Evolutionary conservation across 1,140 invertebrate species (phyloP), one percentile per base, ranked within the genome.

Genomic region (Frieseomelitta varia): DNA sequence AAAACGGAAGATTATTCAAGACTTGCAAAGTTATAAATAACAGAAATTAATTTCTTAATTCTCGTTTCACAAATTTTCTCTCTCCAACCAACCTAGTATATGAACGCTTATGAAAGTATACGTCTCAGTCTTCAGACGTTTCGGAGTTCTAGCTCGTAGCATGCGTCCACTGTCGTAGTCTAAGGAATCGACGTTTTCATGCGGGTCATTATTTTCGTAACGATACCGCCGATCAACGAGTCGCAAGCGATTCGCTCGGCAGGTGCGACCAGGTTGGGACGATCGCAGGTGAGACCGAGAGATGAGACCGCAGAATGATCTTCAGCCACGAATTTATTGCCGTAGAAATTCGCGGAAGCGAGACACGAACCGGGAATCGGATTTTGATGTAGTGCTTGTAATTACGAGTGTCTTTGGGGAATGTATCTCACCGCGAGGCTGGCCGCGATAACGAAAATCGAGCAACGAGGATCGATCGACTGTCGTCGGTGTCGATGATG

Each of bases 231-330:
- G 27, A 34, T 0, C 27, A 15, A 10, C 30, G 17, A 30, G 34
- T 63, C n/a, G 24, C 15, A 53, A 68, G 17, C 79, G 65, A 87
- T 88, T 85, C 79, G 71, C 81, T 84, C 81, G 88, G 85, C 90
- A 90, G 90, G 90, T 90, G 90, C 78, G 86, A 69, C 24, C 72
- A 73, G 47, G 63, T 72, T 74, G 30, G 63, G 17, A 39, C 17
- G n/a, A 61, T 39, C 84, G 84, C 88, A 89, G 88, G 85, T 89
- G 85, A 89, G 68, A 14, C 47, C 27, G 15, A 65, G 80, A 85
- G 82, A 72, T 78, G 87, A 79, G 82, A 53, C 56, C 78, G 53
- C 68, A 10, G 65, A 82, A 69, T 56, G 67, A 88, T 88, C 76
- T 85, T n/a, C 53, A 34, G 39, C 21, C 34, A 19, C 24, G 67